These are phyloP conservation scores for Phrixothrix hirtus DNA, from an alignment of 2,888 invertebrate species.

Conservation along the genomic window DNA sequence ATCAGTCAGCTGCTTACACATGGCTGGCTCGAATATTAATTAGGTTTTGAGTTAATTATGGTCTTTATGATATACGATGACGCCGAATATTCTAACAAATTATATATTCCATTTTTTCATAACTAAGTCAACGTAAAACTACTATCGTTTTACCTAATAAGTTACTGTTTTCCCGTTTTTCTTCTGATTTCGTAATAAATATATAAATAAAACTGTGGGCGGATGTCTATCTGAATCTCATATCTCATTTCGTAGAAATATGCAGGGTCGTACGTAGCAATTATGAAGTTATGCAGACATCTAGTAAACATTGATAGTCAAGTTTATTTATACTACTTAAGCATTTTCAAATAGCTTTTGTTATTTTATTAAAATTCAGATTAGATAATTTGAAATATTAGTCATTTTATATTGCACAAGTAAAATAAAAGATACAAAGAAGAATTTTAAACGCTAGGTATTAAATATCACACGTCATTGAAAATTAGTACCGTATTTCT, in stretches of 20 bases:
- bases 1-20: slow-evolving; percentile 45
- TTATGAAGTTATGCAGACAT: neutral
- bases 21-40: slow-evolving; percentile 43
- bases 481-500: too few species aligned
- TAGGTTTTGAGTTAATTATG: slow-evolving; percentile 43
- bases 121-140: neutral
- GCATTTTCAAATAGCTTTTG: too few species aligned
- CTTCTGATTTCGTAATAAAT: slow-evolving; percentile 14
- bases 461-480: too few species aligned
- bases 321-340: too few species aligned
- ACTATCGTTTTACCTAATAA: slow-evolving; percentile 10
- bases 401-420: too few species aligned
- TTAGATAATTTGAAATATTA: too few species aligned
- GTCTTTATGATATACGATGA: slow-evolving; percentile 35
- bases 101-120: slow-evolving; percentile 5
- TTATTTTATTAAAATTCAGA: too few species aligned
- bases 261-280: too few species aligned
- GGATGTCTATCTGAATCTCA: slow-evolving; percentile 5
- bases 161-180: neutral
- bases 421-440: too few species aligned
- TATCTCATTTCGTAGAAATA: neutral
- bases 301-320: too few species aligned
- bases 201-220: slow-evolving; percentile 11
- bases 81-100: slow-evolving; percentile 28
- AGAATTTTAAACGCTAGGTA: too few species aligned